Percentiles rank a stretch among this genome's conserved stretches.
Conservation (phyloP, 2,888 invertebrate species). For the Cecidostiba fungosa region DNA sequence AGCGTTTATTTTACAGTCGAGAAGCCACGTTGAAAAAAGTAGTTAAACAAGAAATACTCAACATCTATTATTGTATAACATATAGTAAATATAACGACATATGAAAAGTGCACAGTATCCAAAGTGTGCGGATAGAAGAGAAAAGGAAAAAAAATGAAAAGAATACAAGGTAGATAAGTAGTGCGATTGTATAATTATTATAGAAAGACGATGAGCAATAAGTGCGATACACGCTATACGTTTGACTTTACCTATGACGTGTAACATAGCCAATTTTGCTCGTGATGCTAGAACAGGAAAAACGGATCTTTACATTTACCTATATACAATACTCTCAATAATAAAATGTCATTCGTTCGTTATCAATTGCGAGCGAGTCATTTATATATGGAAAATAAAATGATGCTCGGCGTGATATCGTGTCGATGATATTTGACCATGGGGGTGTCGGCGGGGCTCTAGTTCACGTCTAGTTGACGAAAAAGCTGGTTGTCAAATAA, state of each 20-base stretch:
- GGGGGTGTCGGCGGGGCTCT: no score
- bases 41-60: slow-evolving; percentile 35
- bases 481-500: no score
- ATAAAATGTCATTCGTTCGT: no score
- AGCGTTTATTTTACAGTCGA: slow-evolving; percentile 38
- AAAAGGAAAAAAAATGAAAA: background rate
- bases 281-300: slow-evolving; percentile 79
- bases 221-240: slow-evolving; percentile 68
- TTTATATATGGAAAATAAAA: background rate
- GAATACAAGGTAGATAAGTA: background rate
- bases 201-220: slow-evolving; percentile 65
- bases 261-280: slow-evolving; percentile 79
- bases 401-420: no score
- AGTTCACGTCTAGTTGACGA: no score
- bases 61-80: background rate
- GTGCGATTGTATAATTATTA: slow-evolving; percentile 19
- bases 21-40: slow-evolving; percentile 61
- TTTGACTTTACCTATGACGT: slow-evolving; percentile 79
- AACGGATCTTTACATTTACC: slow-evolving; percentile 65
- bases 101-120: slow-evolving; percentile 44
- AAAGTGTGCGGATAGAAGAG: slow-evolving; percentile 26
- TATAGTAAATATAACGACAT: slow-evolving; percentile 13
- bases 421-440: no score
- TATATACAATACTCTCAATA: background rate
- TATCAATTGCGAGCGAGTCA: background rate